A percentile compares a stretch with the other conserved stretches of the same genome.
Conservation (phyloP, 2,797 vertebrate species). For the Arrhamphus sclerolepis region DNA sequence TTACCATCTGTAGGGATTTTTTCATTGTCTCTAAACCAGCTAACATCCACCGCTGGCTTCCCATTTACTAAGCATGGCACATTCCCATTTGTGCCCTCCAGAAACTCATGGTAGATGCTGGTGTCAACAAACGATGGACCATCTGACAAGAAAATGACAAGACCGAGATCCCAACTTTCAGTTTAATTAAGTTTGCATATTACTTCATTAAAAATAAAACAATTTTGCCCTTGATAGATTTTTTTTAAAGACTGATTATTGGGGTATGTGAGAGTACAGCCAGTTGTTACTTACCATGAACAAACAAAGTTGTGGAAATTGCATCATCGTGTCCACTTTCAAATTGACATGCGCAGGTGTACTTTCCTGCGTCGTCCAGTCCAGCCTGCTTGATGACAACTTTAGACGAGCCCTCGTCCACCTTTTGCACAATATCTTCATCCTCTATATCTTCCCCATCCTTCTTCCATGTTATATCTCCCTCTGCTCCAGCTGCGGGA, state of each 20-base stretch:
- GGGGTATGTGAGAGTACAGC: neutral
- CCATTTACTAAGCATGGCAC: constrained; percentile 75
- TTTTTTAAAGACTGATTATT: neutral
- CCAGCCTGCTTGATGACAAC: constrained; percentile 49
- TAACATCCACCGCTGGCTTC: constrained; percentile 64
- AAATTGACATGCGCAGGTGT: constrained; percentile 63
- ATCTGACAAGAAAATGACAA: constrained; percentile 54
- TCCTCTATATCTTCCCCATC: constrained; percentile 56
- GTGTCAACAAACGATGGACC: constrained; percentile 68
- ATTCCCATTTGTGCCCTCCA: constrained; percentile 57
- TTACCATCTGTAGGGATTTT: constrained; percentile 63
- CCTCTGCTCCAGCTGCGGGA: constrained; percentile 65
- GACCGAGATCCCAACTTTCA: neutral
- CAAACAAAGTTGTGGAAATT: neutral
- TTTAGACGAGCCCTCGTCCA: constrained; percentile 68
- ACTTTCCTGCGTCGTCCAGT: constrained; percentile 58
- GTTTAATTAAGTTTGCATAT: neutral
- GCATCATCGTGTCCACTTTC: neutral
- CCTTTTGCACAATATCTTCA: neutral
- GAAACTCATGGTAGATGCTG: constrained; percentile 75
- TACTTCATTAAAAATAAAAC: neutral
- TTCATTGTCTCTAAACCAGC: constrained; percentile 61
- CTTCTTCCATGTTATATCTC: constrained; percentile 68
- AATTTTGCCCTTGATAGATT: neutral
- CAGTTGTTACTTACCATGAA: constrained; percentile 69